Percentiles rank a stretch among this genome's conserved stretches.
Evolutionary conservation across 2,797 vertebrate genomes (phyloP).

Genomic region (Dendrocincla fuliginosa): DNA sequence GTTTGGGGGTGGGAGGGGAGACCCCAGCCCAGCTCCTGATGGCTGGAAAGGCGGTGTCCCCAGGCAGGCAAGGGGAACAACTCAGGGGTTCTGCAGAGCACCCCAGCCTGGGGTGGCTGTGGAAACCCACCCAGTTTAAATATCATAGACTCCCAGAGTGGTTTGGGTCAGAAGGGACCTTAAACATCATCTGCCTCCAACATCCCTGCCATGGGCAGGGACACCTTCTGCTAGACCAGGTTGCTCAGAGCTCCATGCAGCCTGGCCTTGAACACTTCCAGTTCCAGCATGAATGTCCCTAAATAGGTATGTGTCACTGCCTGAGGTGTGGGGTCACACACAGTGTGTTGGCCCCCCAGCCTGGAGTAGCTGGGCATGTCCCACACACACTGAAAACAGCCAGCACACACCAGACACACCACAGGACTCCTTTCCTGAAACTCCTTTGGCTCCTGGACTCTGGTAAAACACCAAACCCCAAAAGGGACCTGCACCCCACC

Average conservation of each 20-base stretch:
- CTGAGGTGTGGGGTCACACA: fast-evolving
- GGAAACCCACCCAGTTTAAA: background rate
- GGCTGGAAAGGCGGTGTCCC: slow-evolving; percentile 36
- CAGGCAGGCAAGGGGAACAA: slow-evolving; percentile 1
- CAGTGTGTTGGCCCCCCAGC: background rate
- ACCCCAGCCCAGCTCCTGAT: background rate
- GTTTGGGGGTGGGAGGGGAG: background rate
- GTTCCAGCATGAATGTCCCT: fast-evolving
- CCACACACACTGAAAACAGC: fast-evolving
- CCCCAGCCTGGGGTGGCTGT: background rate
- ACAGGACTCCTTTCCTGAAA: fast-evolving
- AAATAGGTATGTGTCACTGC: fast-evolving
- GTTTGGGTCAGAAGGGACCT: background rate
- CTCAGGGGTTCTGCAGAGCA: background rate
- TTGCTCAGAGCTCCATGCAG: background rate
- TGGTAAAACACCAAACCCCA: background rate
- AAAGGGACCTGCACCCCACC: background rate
- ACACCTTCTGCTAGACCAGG: background rate
- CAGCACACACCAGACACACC: fast-evolving
- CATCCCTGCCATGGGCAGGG: background rate
- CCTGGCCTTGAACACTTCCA: fast-evolving
- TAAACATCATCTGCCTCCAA: too few relatives aligned
- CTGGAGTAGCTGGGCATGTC: fast-evolving
- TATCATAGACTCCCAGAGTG: background rate
- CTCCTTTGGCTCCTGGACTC: fast-evolving